Evolutionary conservation across 2,797 vertebrate genomes (phyloP).

Genomic region (Tolypeutes matacus): DNA sequence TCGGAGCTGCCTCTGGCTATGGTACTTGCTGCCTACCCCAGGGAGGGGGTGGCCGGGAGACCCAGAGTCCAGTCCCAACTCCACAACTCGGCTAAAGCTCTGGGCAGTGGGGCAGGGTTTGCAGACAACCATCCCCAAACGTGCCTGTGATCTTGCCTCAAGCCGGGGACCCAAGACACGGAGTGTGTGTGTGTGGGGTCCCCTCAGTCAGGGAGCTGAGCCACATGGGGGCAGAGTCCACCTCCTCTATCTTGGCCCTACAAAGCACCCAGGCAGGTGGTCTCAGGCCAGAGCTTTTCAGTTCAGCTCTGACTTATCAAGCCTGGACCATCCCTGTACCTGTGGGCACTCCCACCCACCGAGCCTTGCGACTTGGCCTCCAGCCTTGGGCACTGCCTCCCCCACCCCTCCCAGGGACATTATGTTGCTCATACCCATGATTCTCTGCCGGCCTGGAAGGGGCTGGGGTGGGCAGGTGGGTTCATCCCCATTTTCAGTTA

Average conservation of each 20-base stretch:
- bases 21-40: not conserved
- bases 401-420: not conserved
- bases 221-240: not conserved
- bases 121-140: not conserved
- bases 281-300: not conserved
- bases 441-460: not conserved
- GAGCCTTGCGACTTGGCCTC: not conserved
- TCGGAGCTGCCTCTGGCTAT: not conserved
- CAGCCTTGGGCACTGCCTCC: not conserved
- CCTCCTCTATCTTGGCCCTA: fast-evolving
- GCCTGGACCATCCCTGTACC: not conserved
- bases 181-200: not conserved
- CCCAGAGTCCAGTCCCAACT: not conserved
- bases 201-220: too few species aligned
- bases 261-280: not conserved
- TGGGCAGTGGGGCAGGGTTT: not conserved
- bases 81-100: fast-evolving
- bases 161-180: not conserved
- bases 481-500: not conserved
- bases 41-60: not conserved
- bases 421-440: too few species aligned
- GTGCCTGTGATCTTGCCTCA: too few species aligned
- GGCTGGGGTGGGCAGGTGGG: not conserved
- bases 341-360: not conserved
- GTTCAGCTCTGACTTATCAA: too few species aligned